Evolutionary conservation across 2,888 invertebrate species (phyloP).

Genomic region (Augiades crinisus): DNA sequence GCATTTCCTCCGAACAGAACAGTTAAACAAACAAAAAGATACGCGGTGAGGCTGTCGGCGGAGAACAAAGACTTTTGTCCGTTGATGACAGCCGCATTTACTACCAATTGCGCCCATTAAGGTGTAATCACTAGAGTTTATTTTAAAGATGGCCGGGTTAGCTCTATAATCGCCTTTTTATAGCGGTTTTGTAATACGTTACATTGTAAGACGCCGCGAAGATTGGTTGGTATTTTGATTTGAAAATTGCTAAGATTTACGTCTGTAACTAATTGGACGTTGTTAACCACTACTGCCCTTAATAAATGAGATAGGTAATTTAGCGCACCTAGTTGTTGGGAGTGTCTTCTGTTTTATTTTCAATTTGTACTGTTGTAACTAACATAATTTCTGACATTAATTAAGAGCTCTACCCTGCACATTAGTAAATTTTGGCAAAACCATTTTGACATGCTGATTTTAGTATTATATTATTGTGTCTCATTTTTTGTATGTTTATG

Average conservation of each 20-base stretch:
- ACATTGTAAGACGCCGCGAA: conserved; percentile 11
- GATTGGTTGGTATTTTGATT: conserved; percentile 12
- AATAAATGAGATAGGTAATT: too few species aligned
- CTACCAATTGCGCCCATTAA: conserved; percentile 19
- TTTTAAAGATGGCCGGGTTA: conserved; percentile 21
- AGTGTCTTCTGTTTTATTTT: too few species aligned
- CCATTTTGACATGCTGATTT: too few species aligned
- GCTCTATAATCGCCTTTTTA: conserved; percentile 22
- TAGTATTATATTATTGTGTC: too few species aligned
- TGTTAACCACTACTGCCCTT: neutral
- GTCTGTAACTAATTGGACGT: neutral
- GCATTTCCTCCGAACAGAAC: neutral
- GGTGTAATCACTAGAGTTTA: conserved; percentile 22
- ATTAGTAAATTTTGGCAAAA: too few species aligned
- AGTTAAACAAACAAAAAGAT: conserved; percentile 18
- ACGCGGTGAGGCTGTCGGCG: conserved; percentile 2
- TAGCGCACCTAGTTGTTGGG: too few species aligned
- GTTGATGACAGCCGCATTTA: conserved; percentile 14
- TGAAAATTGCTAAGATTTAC: conserved; percentile 6
- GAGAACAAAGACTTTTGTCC: conserved; percentile 14
- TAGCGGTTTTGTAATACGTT: conserved; percentile 16
- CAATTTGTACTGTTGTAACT: too few species aligned
- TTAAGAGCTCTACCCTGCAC: too few species aligned
- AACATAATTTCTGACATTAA: too few species aligned
- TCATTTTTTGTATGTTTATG: too few species aligned